Percentiles rank a stretch among this genome's conserved stretches.
Conservation (phyloP, 1,140 invertebrate species). For the Bacillus rossius region DNA sequence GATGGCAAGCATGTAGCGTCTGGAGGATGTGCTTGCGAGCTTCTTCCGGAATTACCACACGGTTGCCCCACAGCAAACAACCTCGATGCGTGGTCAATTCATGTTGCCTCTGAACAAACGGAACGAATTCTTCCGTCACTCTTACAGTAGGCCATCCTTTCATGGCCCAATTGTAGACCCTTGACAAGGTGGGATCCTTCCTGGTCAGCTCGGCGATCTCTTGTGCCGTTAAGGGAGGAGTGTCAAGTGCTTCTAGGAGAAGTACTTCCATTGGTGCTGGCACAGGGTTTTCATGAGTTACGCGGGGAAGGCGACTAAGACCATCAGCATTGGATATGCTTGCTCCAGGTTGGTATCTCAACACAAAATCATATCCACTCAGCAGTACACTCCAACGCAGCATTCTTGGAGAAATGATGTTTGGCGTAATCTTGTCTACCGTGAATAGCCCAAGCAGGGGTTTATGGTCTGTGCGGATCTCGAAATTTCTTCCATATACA, state of each 20-base stretch:
- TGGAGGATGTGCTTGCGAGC: neutral
- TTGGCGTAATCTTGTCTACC: conserved; percentile 25
- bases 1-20: neutral
- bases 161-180: neutral
- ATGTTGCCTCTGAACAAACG: neutral
- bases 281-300: neutral
- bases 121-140: neutral
- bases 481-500: neutral
- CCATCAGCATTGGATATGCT: conserved; percentile 5
- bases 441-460: conserved; percentile 37
- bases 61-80: neutral
- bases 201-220: conserved; percentile 6
- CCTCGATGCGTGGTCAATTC: neutral
- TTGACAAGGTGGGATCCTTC: conserved; percentile 1
- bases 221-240: conserved; percentile 4
- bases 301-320: neutral
- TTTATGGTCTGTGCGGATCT: conserved; percentile 38
- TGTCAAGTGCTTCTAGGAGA: conserved; percentile 5
- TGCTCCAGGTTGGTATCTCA: neutral
- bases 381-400: conserved; percentile 16
- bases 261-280: conserved; percentile 2
- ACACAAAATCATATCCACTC: conserved; percentile 20
- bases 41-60: neutral
- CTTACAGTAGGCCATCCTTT: neutral
- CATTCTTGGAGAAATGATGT: conserved; percentile 26